Conservation (phyloP, 2,888 invertebrate species). For the Zonitis immaculata region DNA sequence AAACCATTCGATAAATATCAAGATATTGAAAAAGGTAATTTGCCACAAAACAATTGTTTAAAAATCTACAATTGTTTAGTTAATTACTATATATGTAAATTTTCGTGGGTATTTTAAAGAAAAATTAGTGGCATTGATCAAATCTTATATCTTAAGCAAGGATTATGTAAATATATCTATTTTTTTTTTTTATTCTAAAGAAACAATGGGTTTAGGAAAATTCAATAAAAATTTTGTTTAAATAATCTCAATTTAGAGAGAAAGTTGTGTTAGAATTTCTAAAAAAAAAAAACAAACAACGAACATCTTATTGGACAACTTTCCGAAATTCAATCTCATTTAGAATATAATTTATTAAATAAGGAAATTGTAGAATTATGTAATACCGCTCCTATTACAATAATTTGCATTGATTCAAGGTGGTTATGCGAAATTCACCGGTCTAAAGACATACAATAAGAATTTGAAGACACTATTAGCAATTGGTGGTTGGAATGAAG, state of each 20-base stretch:
- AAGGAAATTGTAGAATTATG: neutral
- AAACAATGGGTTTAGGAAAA: neutral
- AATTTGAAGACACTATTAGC: conserved; percentile 86
- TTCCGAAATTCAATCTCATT: neutral
- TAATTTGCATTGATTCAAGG: conserved; percentile 52
- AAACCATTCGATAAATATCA: conserved; percentile 94
- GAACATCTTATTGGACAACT: neutral
- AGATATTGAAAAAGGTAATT: conserved; percentile 87
- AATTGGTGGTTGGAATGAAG: conserved; percentile 93
- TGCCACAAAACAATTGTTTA: neutral
- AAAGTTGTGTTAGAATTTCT: neutral
- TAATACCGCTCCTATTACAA: neutral
- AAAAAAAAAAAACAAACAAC: too few species aligned
- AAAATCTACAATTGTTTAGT: neutral
- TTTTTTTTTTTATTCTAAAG: neutral
- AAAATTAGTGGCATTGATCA: neutral
- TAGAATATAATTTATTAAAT: neutral
- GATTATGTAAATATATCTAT: neutral
- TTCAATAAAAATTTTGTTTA: neutral
- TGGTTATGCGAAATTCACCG: conserved; percentile 91
- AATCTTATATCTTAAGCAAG: neutral
- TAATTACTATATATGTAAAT: too few species aligned
- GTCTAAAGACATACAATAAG: conserved; percentile 88
- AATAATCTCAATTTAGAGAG: neutral
- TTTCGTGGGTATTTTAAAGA: neutral